A percentile compares a stretch with the other conserved stretches of the same genome.
phyloP scores from a whole-genome alignment of 2,797 vertebrate species.

The Allochrocebus solatus region DNA sequence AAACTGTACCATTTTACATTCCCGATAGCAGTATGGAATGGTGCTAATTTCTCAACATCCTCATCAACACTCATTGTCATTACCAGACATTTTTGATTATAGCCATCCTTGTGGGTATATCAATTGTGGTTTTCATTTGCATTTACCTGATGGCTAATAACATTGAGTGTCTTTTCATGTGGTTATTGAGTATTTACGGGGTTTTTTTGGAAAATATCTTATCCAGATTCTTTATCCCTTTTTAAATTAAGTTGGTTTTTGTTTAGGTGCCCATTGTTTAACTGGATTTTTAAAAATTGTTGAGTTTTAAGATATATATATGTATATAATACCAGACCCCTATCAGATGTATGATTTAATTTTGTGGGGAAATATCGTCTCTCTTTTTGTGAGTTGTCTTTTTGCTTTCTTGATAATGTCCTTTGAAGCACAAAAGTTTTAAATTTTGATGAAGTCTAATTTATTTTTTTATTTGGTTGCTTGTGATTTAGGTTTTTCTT shows the following conservation, averaged over 20 bases:
- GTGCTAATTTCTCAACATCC: neutral
- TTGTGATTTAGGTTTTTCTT: neutral
- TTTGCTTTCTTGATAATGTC: constrained; percentile 3
- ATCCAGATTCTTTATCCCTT: neutral
- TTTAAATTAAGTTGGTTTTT: constrained; percentile 23
- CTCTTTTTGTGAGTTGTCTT: neutral
- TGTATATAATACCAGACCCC: neutral
- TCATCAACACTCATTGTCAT: neutral
- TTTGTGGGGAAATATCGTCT: neutral
- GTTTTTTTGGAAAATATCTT: neutral
- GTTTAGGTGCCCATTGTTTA: neutral
- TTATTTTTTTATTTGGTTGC: neutral
- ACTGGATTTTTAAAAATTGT: neutral
- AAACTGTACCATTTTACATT: neutral
- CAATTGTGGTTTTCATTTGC: neutral
- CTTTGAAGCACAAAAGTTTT: neutral
- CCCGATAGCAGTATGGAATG: neutral
- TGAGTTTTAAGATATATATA: neutral
- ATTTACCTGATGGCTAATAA: neutral
- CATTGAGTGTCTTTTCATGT: neutral
- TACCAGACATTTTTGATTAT: neutral
- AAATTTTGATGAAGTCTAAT: neutral
- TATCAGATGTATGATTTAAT: neutral
- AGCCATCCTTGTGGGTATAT: neutral
- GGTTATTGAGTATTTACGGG: neutral